phyloP scores from a whole-genome alignment of 2,113 vertebrate genomes.

The Triplophysa siluroides region DNA sequence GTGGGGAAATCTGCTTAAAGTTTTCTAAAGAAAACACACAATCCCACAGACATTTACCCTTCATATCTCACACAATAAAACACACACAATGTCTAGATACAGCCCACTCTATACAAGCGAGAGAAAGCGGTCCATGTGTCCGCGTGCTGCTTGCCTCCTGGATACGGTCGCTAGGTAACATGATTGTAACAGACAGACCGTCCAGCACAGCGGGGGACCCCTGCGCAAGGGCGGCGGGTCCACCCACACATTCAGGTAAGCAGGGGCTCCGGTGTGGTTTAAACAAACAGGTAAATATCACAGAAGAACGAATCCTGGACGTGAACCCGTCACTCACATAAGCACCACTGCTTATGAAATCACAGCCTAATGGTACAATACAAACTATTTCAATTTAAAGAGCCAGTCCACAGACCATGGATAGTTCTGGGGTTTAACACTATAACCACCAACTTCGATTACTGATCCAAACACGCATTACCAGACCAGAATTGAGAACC shows the following conservation, averaged over 20 bases:
- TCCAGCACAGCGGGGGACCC: slow-evolving; percentile 32
- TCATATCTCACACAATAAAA: slow-evolving; percentile 39
- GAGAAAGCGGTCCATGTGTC: slow-evolving; percentile 53
- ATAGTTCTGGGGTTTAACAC: too few relatives aligned
- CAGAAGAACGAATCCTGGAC: slow-evolving; percentile 1
- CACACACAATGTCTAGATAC: slow-evolving; percentile 52
- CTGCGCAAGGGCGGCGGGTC: slow-evolving; percentile 3
- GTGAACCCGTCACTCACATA: too few relatives aligned
- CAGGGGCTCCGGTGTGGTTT: neutral
- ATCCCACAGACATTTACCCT: slow-evolving; percentile 3
- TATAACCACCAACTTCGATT: too few relatives aligned
- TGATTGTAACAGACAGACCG: slow-evolving; percentile 48
- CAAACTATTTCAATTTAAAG: too few relatives aligned
- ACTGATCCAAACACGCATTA: neutral
- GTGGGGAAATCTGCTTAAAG: neutral
- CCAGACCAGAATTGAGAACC: neutral
- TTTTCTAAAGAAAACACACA: neutral
- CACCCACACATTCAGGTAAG: slow-evolving; percentile 19
- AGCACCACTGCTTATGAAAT: neutral
- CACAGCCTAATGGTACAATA: too few relatives aligned
- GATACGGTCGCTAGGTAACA: slow-evolving; percentile 75
- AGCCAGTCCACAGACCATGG: too few relatives aligned
- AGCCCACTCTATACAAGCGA: slow-evolving; percentile 22
- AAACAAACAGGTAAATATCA: slow-evolving; percentile 2
- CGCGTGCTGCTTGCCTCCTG: slow-evolving; percentile 54